Evolutionary conservation across 2,888 invertebrate genomes (phyloP), one percentile per base, ranked within the genome.

Genomic region (Dolomedes plantarius): DNA sequence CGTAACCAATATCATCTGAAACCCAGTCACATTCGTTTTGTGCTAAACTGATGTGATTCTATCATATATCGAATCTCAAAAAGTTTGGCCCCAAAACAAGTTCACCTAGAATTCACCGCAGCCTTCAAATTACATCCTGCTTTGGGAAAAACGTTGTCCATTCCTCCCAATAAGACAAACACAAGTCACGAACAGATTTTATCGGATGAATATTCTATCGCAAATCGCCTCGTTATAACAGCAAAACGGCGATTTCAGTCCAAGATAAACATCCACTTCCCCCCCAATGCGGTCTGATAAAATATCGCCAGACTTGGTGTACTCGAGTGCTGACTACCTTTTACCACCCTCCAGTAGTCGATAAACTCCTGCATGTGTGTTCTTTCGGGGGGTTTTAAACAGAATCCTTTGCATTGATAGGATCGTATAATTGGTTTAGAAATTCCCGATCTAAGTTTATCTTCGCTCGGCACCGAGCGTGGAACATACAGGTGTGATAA

Each of bases 361-460:
- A 23, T 56, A 56, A n/a, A 46, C 5, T 3, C 3, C 16, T 46
- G 1, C 56, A 56, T 3, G 23, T 1, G 5, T 19, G 5, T 6
- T 7, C 19, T 23, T 56, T 56, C 23, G 56, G 11, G 56, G 11
- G 56, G 11, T 56, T 56, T 56, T 16, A 56, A 56, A 2, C 56
- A 1, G 23, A 56, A 56, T 56, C 23, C 23, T 56, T 3, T 56
- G 16, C 1, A 28, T 23, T 28, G 69, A 69, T 69, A 39, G 69
- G 13, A 69, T 69, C 69, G 41, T 0, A 41, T 36, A 28, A 41
- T 69, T 69, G 69, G 69, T 69, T 69, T 69, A n/a, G 67, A 9
- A 39, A 39, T 27, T 41, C 41, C 28, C 16, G 27, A 31, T 11
- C 31, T 23, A 11, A 29, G 31, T 29, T 31, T 31, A 31, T 11